These are phyloP conservation scores for Danio albolineatus DNA, from an alignment of 2,797 vertebrate genomes.

Conservation along the genomic window DNA sequence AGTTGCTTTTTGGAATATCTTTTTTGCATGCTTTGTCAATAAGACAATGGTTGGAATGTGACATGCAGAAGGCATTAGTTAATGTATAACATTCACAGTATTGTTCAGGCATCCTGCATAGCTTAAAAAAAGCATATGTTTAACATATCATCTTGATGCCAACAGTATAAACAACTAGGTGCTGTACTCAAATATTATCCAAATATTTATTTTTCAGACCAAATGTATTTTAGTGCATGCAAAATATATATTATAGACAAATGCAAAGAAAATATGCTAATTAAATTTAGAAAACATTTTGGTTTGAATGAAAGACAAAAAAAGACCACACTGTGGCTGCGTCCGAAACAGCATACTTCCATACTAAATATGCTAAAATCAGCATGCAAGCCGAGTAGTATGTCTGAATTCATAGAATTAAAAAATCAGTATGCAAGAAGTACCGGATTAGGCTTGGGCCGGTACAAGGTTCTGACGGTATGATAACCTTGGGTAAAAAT, in stretches of 20 bases:
- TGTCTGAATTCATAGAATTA: too few species aligned
- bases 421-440: too few species aligned
- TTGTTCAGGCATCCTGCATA: neutral
- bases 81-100: constrained; percentile 1
- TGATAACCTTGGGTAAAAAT: too few species aligned
- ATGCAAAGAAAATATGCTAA: neutral
- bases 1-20: neutral
- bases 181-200: neutral
- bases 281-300: neutral
- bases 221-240: neutral
- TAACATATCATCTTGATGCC: neutral
- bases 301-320: neutral
- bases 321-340: neutral
- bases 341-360: too few species aligned
- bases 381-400: too few species aligned
- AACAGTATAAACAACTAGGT: neutral
- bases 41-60: constrained; percentile 27
- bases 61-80: neutral
- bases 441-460: too few species aligned
- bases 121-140: neutral
- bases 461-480: too few species aligned
- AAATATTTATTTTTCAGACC: neutral
- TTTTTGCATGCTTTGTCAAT: constrained; percentile 2
- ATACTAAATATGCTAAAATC: too few species aligned
- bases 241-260: neutral